phyloP scores from a whole-genome alignment of 1,140 invertebrate species.

The Drosophila tropicalis region DNA sequence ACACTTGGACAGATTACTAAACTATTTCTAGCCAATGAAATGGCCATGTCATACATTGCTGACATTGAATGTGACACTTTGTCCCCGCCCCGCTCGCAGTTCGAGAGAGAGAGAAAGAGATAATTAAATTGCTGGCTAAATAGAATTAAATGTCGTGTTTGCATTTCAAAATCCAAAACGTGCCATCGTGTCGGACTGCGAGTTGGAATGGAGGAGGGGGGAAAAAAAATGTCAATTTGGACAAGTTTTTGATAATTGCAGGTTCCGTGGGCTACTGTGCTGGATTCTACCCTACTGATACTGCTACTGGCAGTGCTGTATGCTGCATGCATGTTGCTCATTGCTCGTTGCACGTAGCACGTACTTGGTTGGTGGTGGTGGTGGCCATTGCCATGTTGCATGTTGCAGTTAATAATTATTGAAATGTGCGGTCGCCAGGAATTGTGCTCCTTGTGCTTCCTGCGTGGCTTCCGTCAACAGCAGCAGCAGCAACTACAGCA shows the following conservation, averaged over 20 bases:
- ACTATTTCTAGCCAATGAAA: neutral
- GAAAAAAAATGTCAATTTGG: constrained; percentile 75
- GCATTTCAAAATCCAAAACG: constrained; percentile 78
- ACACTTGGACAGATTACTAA: too few species aligned
- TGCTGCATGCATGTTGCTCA: constrained; percentile 34
- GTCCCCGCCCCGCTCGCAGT: neutral
- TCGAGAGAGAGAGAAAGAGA: constrained; percentile 42
- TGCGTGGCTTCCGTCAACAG: constrained; percentile 67
- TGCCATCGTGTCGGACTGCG: constrained; percentile 38
- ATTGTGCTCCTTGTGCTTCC: constrained; percentile 78
- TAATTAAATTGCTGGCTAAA: constrained; percentile 78
- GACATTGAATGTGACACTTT: constrained; percentile 72
- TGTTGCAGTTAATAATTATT: constrained; percentile 82
- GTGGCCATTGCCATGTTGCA: constrained; percentile 54
- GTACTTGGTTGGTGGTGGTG: constrained; percentile 20
- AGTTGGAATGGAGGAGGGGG: constrained; percentile 19
- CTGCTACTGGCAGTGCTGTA: too few species aligned
- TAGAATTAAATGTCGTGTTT: constrained; percentile 81
- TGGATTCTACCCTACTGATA: constrained; percentile 55
- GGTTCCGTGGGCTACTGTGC: constrained; percentile 40
- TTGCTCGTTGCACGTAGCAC: constrained; percentile 43
- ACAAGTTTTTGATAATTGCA: constrained; percentile 80
- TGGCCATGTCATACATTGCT: constrained; percentile 29
- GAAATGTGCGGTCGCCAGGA: constrained; percentile 79
- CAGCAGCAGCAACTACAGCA: constrained; percentile 14